Evolutionary conservation across 1,140 invertebrate species (phyloP).

Genomic region (Acromyrmex charruanus): DNA sequence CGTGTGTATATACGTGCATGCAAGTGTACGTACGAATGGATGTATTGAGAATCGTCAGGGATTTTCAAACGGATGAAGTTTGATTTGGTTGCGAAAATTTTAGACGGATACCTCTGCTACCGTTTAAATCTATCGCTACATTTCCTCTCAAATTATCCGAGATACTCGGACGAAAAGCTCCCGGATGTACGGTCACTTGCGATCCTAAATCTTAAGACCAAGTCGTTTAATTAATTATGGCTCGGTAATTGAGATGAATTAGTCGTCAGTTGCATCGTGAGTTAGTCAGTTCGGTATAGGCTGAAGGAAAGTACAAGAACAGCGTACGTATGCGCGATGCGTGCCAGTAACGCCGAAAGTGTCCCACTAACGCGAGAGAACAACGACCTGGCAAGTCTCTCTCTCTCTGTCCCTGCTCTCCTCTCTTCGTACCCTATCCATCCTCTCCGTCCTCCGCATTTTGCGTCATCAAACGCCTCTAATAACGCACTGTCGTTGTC

Average conservation of each 20-base stretch:
- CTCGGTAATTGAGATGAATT: conserved; percentile 68
- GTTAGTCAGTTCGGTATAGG: not conserved
- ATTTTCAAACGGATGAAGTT: conserved; percentile 24
- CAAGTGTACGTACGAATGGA: conserved; percentile 42
- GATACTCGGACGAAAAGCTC: not conserved
- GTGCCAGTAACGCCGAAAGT: conserved; percentile 80
- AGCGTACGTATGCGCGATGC: conserved; percentile 60
- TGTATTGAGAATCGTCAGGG: conserved; percentile 29
- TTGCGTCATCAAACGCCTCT: conserved; percentile 76
- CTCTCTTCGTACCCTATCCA: conserved; percentile 44
- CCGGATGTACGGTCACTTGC: not conserved
- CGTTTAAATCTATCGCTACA: not conserved
- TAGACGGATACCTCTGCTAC: not conserved
- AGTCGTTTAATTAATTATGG: conserved; percentile 12
- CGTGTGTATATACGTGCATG: conserved; percentile 57
- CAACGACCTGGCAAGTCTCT: conserved; percentile 76
- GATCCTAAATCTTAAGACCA: not conserved
- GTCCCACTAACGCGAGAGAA: conserved; percentile 78
- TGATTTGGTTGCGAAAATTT: conserved; percentile 32
- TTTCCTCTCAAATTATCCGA: not conserved
- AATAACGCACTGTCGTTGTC: conserved; percentile 74
- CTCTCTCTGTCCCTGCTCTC: conserved; percentile 16
- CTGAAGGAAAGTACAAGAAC: conserved; percentile 7
- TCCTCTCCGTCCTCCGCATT: conserved; percentile 69
- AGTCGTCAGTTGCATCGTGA: conserved; percentile 55